Evolutionary conservation across 2,888 invertebrate genomes (phyloP).

Genomic region (Phania funesta): DNA sequence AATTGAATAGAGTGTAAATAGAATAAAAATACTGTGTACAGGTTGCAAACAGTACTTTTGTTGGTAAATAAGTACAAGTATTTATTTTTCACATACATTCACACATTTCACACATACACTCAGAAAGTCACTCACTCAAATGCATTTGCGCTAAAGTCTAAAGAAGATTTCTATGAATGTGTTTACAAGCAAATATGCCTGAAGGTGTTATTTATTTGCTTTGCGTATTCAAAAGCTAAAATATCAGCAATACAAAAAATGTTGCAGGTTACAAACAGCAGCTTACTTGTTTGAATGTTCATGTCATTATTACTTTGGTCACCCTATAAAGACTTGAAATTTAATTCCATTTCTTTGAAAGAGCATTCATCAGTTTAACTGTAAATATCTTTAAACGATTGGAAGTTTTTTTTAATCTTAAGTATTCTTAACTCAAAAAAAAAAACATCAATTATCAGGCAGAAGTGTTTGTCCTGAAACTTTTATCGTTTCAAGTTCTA

Average conservation of each 20-base stretch:
- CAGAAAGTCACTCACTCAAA: background rate
- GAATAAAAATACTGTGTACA: background rate
- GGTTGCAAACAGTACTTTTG: slow-evolving; percentile 28
- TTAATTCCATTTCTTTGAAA: too few relatives aligned
- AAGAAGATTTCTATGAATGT: slow-evolving; percentile 45
- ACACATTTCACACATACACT: slow-evolving; percentile 6
- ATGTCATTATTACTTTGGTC: background rate
- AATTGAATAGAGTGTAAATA: background rate
- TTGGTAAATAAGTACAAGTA: slow-evolving; percentile 33
- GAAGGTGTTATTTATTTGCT: slow-evolving; percentile 66
- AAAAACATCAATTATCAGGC: too few relatives aligned
- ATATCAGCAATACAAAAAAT: slow-evolving; percentile 19
- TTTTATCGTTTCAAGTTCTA: too few relatives aligned
- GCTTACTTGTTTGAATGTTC: background rate
- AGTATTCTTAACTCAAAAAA: too few relatives aligned
- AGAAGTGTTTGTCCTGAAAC: too few relatives aligned
- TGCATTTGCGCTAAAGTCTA: slow-evolving; percentile 11
- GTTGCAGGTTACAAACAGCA: slow-evolving; percentile 28
- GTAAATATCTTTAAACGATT: too few relatives aligned
- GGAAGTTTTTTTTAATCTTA: too few relatives aligned
- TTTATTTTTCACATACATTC: slow-evolving; percentile 21
- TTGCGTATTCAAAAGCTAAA: slow-evolving; percentile 59
- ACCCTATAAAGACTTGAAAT: background rate
- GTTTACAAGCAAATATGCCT: slow-evolving; percentile 60
- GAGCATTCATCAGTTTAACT: too few relatives aligned